A percentile compares a stretch with the other conserved stretches of the same genome.
Evolutionary conservation across 2,888 invertebrate species (phyloP).

Genomic region (Calameuta filiformis): DNA sequence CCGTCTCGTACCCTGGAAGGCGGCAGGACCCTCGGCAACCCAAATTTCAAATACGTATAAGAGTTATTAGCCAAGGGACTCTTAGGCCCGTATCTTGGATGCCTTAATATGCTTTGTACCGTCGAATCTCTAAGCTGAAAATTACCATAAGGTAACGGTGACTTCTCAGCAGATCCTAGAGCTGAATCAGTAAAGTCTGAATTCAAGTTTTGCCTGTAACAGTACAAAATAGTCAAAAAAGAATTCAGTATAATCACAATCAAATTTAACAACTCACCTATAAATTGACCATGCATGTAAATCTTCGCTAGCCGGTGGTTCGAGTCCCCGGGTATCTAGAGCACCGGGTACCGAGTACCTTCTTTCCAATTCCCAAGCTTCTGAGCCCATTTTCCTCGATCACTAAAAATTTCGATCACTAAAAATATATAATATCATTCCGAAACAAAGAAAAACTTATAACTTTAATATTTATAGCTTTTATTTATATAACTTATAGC

Average conservation of each 20-base stretch:
- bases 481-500: too few species aligned
- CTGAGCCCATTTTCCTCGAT: slow-evolving; percentile 64
- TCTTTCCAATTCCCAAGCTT: slow-evolving; percentile 78
- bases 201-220: slow-evolving; percentile 87
- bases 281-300: slow-evolving; percentile 97
- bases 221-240: slow-evolving; percentile 7
- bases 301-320: slow-evolving; percentile 87
- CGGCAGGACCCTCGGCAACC: slow-evolving; percentile 90
- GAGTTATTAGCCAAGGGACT: slow-evolving; percentile 89
- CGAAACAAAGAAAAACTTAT: background rate
- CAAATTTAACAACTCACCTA: slow-evolving; percentile 70
- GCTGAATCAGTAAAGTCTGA: slow-evolving; percentile 96
- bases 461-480: background rate
- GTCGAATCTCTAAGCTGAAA: slow-evolving; percentile 94
- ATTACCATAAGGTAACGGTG: slow-evolving; percentile 92
- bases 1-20: slow-evolving; percentile 79
- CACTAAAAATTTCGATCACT: background rate
- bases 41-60: slow-evolving; percentile 94
- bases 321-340: slow-evolving; percentile 73
- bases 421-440: background rate
- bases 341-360: slow-evolving; percentile 90
- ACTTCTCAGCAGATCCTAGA: slow-evolving; percentile 91
- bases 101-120: slow-evolving; percentile 89
- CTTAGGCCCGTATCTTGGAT: slow-evolving; percentile 92
- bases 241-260: slow-evolving; percentile 26